These are phyloP conservation scores for Penaeus monodon DNA, from an alignment of 2,888 invertebrate genomes.

Conservation along the genomic window DNA sequence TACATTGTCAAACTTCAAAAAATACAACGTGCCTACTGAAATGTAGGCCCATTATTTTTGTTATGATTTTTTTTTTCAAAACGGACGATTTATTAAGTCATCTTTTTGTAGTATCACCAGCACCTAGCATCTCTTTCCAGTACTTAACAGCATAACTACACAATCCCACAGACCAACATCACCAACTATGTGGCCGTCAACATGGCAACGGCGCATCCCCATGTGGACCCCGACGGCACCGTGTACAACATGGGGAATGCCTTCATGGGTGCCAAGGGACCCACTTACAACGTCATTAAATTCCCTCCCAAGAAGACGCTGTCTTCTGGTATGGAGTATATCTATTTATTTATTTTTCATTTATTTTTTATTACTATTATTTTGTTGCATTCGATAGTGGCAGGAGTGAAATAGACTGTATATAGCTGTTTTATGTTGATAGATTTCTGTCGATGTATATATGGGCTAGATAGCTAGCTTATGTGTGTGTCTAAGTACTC, in stretches of 20 bases:
- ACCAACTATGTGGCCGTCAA: constrained; percentile 72
- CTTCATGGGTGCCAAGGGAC: constrained; percentile 66
- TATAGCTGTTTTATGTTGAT: too few relatives aligned
- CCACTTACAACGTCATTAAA: constrained; percentile 20
- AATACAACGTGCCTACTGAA: too few relatives aligned
- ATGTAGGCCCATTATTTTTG: too few relatives aligned
- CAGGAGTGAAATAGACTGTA: neutral
- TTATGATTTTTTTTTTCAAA: too few relatives aligned
- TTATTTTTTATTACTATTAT: neutral
- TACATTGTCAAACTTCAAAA: too few relatives aligned
- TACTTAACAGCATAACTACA: too few relatives aligned
- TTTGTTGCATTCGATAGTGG: neutral
- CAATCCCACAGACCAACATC: constrained; percentile 73
- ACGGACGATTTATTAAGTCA: too few relatives aligned
- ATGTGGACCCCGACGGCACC: constrained; percentile 81
- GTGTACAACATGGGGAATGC: constrained; percentile 85
- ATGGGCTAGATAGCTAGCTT: neutral
- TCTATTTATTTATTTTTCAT: neutral
- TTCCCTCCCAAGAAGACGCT: constrained; percentile 30
- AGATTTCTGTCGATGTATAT: too few relatives aligned
- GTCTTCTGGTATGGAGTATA: neutral
- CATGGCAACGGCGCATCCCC: constrained; percentile 83
- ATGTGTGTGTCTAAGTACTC: neutral
- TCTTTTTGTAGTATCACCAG: too few relatives aligned
- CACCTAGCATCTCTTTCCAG: too few relatives aligned